A percentile compares a stretch with the other conserved stretches of the same genome.
Conservation (phyloP, 1,140 invertebrate species). For the honey bee (Apis mellifera) region DNA sequence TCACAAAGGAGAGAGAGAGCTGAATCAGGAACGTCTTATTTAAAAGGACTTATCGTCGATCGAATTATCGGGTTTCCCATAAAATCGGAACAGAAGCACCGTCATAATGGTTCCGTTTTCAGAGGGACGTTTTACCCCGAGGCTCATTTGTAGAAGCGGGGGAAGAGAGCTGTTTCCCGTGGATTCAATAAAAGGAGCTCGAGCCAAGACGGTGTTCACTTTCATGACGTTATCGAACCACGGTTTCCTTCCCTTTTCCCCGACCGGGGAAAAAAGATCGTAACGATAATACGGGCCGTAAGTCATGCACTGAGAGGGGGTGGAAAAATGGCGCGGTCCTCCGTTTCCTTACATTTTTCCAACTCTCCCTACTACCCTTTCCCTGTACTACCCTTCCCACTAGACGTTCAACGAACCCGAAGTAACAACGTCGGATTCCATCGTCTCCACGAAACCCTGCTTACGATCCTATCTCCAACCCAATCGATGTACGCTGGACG, state of each 20-base stretch:
- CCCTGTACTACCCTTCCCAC: background rate
- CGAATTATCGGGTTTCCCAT: constrained; percentile 38
- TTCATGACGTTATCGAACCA: constrained; percentile 63
- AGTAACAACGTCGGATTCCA: constrained; percentile 27
- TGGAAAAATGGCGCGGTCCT: constrained; percentile 33
- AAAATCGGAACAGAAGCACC: constrained; percentile 12
- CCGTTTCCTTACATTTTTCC: constrained; percentile 28
- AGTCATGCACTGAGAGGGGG: constrained; percentile 45
- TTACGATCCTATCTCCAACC: background rate
- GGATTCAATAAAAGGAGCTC: constrained; percentile 65
- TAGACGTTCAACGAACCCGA: constrained; percentile 44
- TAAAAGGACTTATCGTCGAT: constrained; percentile 24
- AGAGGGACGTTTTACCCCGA: constrained; percentile 8
- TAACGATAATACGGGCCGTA: constrained; percentile 58
- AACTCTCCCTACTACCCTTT: background rate
- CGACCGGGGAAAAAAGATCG: constrained; percentile 44
- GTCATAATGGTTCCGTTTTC: constrained; percentile 51
- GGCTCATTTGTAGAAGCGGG: constrained; percentile 56
- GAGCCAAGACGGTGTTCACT: constrained; percentile 54
- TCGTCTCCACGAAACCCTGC: background rate
- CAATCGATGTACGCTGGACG: background rate
- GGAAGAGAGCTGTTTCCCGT: constrained; percentile 55
- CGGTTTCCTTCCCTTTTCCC: background rate
- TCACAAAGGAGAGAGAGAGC: background rate
- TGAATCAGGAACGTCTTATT: constrained; percentile 6